Conservation (phyloP, 2,888 invertebrate genomes). For the Scaptomyza caliginosa region DNA sequence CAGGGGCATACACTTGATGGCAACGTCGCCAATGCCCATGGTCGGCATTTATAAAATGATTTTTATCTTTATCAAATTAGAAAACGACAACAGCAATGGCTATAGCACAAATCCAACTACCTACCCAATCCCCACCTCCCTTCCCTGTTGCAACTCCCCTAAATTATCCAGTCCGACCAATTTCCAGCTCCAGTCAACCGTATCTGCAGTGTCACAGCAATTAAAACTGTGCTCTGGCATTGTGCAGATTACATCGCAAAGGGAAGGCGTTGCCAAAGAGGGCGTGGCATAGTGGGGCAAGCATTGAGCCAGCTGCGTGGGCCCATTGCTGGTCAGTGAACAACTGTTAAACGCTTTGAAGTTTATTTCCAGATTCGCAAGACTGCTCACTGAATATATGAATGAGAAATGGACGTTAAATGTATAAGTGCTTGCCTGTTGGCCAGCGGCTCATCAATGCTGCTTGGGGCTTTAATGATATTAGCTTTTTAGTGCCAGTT, state of each 20-base stretch:
- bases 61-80: slow-evolving; percentile 78
- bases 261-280: not conserved
- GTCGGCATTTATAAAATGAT: slow-evolving; percentile 74
- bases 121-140: not conserved
- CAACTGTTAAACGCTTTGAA: slow-evolving; percentile 73
- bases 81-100: slow-evolving; percentile 64
- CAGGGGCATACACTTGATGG: slow-evolving; percentile 53
- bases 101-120: not conserved
- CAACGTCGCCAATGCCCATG: slow-evolving; percentile 39
- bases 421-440: not conserved
- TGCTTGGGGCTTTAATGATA: slow-evolving; percentile 6
- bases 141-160: not conserved
- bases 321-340: slow-evolving; percentile 56
- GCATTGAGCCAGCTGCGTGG: slow-evolving; percentile 13
- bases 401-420: slow-evolving; percentile 17
- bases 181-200: slow-evolving; percentile 62
- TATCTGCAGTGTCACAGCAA: slow-evolving; percentile 74
- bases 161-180: slow-evolving; percentile 32
- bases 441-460: slow-evolving; percentile 12
- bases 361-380: slow-evolving; percentile 63
- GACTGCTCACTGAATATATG: slow-evolving; percentile 41
- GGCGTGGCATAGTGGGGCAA: slow-evolving; percentile 4
- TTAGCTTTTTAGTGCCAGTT: slow-evolving; percentile 6
- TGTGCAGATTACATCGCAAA: slow-evolving; percentile 67
- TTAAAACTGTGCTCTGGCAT: slow-evolving; percentile 71